Percentiles rank a stretch among this genome's conserved stretches.
These are phyloP conservation scores for Dastarcus helophoroides DNA, from an alignment of 2,888 invertebrate genomes.

Conservation along the genomic window DNA sequence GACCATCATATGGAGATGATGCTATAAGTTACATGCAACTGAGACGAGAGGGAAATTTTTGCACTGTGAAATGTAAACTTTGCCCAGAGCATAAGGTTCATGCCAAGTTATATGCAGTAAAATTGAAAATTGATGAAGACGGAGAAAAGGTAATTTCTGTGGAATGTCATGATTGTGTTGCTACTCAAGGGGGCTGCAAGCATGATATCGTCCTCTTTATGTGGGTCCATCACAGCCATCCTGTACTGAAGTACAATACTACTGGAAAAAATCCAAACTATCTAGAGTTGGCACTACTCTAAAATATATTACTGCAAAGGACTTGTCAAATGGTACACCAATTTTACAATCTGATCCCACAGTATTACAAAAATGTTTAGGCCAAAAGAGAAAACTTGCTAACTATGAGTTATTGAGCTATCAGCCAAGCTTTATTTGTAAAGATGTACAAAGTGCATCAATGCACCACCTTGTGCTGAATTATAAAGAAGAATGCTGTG, in stretches of 20 bases:
- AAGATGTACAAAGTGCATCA: constrained; percentile 6
- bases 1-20: constrained; percentile 13
- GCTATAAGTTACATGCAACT: constrained; percentile 12
- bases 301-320: not conserved
- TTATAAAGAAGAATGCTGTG: not conserved
- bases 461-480: constrained; percentile 9
- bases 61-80: constrained; percentile 10
- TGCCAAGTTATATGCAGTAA: constrained; percentile 9
- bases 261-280: constrained; percentile 13
- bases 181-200: constrained; percentile 14
- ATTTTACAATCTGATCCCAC: not conserved
- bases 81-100: constrained; percentile 13
- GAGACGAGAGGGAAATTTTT: constrained; percentile 10
- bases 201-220: constrained; percentile 14
- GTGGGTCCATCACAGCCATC: constrained; percentile 13
- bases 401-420: constrained; percentile 15
- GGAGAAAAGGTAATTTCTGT: constrained; percentile 7
- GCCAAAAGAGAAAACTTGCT: constrained; percentile 13
- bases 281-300: constrained; percentile 4
- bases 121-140: constrained; percentile 11
- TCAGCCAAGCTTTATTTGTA: too few species aligned
- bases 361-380: constrained; percentile 11
- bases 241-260: constrained; percentile 9
- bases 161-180: constrained; percentile 13
- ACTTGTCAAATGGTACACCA: not conserved